Evolutionary conservation across 2,113 vertebrate species (phyloP), one percentile per base, ranked within the genome.

Genomic region (Glaucidium brasilianum): DNA sequence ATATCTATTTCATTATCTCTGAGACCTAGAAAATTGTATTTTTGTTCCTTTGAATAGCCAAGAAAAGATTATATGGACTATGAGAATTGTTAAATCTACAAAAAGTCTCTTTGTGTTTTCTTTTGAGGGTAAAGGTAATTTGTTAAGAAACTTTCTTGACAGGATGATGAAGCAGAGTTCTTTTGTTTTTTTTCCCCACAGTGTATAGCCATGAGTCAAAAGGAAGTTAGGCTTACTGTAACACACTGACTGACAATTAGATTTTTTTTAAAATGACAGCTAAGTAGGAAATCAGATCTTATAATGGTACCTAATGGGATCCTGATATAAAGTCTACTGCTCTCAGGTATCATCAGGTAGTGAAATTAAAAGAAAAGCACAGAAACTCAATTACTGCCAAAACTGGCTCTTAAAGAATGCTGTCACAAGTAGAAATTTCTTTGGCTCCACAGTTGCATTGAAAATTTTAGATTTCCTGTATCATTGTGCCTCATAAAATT

Each of bases 101-200:
- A 97, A 97, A 98, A 97, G 91, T 97, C 98, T 98, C 97, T 97
- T 73, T 96, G 97, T 98, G 98, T 98, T 98, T 98, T 97, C 95
- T 98, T 98, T 98, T 94, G 98, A 98, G 97, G 96, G 96, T 96
- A 98, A 98, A 98, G 93, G 97, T 98, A 98, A 99, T 99, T 99
- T 99, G 98, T 99, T 98, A 98, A 98, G 98, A 99, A 98, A 98
- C 97, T 93, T 98, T 81, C 93, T 97, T 99, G 99, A 98, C 99
- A 99, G 98, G 95, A 99, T 99, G 99, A 99, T 99, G 98, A 98
- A 99, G 98, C 98, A 95, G 97, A 98, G 96, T 96, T 96, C 98
- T 98, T 98, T 98, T 98, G 97, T 10, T 97, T 98, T 98, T 98
- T 98, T 97, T 96, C 91, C 98, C 98, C 96, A 98, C 97, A 81